Percentiles rank a stretch among this genome's conserved stretches.
Conservation (phyloP, 2,113 vertebrate species). For the Sphaerodactylus townsendi region DNA sequence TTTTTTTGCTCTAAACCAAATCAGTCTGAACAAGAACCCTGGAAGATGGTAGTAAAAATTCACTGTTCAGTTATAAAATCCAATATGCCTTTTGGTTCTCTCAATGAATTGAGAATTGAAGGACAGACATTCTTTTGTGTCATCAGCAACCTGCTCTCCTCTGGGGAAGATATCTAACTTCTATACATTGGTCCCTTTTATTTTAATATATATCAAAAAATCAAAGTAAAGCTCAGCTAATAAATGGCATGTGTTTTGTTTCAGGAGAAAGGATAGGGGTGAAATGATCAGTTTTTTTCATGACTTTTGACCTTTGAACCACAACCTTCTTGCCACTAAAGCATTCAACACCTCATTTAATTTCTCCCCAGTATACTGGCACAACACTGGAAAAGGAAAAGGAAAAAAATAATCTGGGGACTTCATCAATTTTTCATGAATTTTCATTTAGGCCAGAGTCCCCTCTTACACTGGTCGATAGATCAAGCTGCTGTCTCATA, state of each 20-base stretch:
- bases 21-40: constrained; percentile 72
- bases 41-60: constrained; percentile 64
- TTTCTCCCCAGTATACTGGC: constrained; percentile 63
- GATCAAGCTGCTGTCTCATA: constrained; percentile 93
- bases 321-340: constrained; percentile 74
- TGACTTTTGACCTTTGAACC: constrained; percentile 76
- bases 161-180: constrained; percentile 24
- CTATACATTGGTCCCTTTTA: constrained; percentile 33
- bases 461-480: constrained; percentile 94
- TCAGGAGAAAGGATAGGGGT: constrained; percentile 38
- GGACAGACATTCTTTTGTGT: constrained; percentile 70
- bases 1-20: constrained; percentile 70
- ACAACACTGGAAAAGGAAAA: constrained; percentile 61
- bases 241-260: constrained; percentile 53
- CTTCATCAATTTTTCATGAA: constrained; percentile 99
- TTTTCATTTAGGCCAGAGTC: constrained; percentile 93
- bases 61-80: constrained; percentile 73
- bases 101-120: constrained; percentile 80
- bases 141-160: background rate
- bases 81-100: constrained; percentile 80
- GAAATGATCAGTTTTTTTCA: constrained; percentile 45
- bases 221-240: constrained; percentile 40
- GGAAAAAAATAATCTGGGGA: constrained; percentile 84
- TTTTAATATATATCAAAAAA: constrained; percentile 22
- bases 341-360: constrained; percentile 79